Evolutionary conservation across 2,113 vertebrate genomes (phyloP).

Genomic region (Coturnix japonica): DNA sequence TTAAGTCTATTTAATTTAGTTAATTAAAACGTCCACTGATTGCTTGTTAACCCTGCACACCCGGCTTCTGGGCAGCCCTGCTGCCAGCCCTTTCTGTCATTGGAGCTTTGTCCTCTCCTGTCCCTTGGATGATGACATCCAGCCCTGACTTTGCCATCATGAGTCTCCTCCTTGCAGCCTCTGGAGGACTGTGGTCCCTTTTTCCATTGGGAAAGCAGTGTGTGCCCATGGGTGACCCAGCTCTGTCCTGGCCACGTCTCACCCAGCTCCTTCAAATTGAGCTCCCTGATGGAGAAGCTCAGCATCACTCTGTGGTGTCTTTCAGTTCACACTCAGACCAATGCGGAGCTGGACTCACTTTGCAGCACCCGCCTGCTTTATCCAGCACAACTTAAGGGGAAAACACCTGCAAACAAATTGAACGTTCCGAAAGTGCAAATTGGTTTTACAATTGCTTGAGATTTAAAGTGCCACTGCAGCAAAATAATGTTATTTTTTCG

Average conservation of each 20-base stretch:
- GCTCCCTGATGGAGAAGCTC: not conserved
- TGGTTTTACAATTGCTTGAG: conserved; percentile 59
- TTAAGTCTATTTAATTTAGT: not conserved
- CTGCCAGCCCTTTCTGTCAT: not conserved
- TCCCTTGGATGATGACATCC: not conserved
- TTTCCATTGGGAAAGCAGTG: fast-evolving
- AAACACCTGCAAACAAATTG: conserved; percentile 68
- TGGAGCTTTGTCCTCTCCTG: not conserved
- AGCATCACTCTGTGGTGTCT: not conserved
- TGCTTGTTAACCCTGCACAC: not conserved
- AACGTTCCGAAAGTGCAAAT: conserved; percentile 67
- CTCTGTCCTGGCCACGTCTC: not conserved
- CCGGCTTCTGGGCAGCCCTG: not conserved
- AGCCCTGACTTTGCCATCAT: no score
- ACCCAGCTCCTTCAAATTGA: not conserved
- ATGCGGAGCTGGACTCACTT: fast-evolving
- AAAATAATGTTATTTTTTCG: conserved; percentile 44
- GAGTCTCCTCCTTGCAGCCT: fast-evolving
- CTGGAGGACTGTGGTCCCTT: not conserved
- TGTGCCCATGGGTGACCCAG: not conserved
- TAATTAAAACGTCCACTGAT: not conserved
- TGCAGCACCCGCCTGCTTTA: not conserved
- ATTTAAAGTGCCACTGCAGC: conserved; percentile 64
- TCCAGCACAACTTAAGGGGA: not conserved
- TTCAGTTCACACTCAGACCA: fast-evolving